phyloP scores from a whole-genome alignment of 1,140 invertebrate genomes.

The Caerostris extrusa region DNA sequence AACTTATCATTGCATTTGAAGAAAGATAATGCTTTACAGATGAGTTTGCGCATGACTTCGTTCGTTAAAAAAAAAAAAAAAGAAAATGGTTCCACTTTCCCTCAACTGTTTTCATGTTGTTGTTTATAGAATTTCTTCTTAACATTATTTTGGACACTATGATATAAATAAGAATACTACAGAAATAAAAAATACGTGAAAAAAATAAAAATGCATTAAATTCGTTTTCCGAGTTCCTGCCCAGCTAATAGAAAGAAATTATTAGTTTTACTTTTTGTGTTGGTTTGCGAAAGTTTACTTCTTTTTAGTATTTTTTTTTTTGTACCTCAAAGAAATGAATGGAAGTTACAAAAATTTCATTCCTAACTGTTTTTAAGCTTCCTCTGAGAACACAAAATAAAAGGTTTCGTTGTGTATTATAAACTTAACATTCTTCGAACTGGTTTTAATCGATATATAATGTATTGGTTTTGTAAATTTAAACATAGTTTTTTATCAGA shows the following conservation, averaged over 20 bases:
- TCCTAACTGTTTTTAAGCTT: too few relatives aligned
- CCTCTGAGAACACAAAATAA: too few relatives aligned
- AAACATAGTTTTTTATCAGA: too few relatives aligned
- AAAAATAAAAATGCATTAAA: slow-evolving; percentile 42
- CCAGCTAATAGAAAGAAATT: slow-evolving; percentile 32
- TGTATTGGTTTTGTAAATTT: too few relatives aligned
- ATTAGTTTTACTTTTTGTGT: background rate
- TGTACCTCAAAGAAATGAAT: background rate
- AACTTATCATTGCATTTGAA: slow-evolving; percentile 67
- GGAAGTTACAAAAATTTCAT: too few relatives aligned
- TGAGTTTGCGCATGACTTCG: slow-evolving; percentile 71
- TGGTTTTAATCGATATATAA: too few relatives aligned
- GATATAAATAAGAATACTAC: slow-evolving; percentile 27
- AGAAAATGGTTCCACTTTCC: background rate
- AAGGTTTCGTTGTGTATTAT: too few relatives aligned
- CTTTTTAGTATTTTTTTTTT: background rate
- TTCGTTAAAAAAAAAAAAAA: background rate
- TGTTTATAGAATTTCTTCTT: slow-evolving; percentile 49
- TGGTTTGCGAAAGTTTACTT: background rate
- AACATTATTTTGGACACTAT: background rate
- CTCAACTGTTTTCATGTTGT: background rate
- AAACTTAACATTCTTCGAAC: too few relatives aligned
- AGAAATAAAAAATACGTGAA: background rate
- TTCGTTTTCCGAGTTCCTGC: background rate
- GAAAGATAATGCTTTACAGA: slow-evolving; percentile 72